phyloP scores from a whole-genome alignment of 2,113 vertebrate species.

The Nansenia antarctica region DNA sequence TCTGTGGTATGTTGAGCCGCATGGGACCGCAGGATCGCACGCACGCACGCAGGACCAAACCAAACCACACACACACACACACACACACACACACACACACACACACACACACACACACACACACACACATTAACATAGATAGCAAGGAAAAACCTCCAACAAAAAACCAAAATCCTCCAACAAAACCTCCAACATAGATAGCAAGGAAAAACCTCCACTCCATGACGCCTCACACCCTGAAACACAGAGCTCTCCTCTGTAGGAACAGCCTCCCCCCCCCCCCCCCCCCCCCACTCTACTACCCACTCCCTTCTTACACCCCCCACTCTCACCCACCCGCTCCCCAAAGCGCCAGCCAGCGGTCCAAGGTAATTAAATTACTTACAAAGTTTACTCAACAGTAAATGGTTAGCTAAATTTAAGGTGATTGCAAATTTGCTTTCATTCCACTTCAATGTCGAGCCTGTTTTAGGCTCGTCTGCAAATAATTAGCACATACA shows the following conservation, averaged over 20 bases:
- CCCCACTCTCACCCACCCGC: conserved; percentile 20
- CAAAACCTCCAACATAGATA: neutral
- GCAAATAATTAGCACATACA: conserved; percentile 89
- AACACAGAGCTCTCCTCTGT: too few relatives aligned
- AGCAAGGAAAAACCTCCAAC: too few relatives aligned
- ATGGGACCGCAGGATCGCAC: too few relatives aligned
- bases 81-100: conserved; percentile 20
- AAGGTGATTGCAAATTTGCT: conserved; percentile 88
- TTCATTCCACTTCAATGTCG: conserved; percentile 87
- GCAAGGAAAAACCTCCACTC: neutral
- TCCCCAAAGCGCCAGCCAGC: conserved; percentile 58
- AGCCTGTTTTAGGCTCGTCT: conserved; percentile 83
- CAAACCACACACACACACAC: conserved; percentile 26
- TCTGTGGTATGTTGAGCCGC: too few relatives aligned
- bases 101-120: conserved; percentile 16
- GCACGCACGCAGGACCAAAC: too few relatives aligned
- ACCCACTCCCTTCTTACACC: conserved; percentile 24
- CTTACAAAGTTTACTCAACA: conserved; percentile 87
- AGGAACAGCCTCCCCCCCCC: neutral
- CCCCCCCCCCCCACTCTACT: conserved; percentile 32
- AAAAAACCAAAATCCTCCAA: neutral
- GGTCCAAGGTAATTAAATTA: conserved; percentile 83
- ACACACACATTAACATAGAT: conserved; percentile 1
- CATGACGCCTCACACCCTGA: too few relatives aligned
- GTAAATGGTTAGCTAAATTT: conserved; percentile 83